These are phyloP conservation scores for Tympanuchus pallidicinctus DNA, from an alignment of 2,113 vertebrate species.

Conservation along the genomic window DNA sequence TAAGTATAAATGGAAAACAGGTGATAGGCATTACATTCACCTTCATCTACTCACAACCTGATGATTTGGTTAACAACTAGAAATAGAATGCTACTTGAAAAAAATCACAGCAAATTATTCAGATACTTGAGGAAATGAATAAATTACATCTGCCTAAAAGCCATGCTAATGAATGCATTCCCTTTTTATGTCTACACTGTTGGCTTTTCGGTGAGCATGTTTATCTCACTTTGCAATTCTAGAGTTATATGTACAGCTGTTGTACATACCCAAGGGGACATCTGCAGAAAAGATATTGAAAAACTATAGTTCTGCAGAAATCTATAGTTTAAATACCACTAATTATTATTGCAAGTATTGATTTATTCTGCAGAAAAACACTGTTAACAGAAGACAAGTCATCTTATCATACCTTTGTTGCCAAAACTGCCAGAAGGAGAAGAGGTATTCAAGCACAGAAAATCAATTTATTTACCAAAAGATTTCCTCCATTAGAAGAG, in stretches of 20 bases:
- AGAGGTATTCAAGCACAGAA: background rate
- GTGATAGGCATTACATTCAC: background rate
- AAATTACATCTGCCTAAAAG: background rate
- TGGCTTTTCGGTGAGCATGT: background rate
- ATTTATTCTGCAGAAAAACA: background rate
- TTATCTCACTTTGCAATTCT: background rate
- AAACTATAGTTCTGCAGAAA: background rate
- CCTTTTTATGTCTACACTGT: background rate
- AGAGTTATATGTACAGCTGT: background rate
- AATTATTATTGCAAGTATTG: background rate
- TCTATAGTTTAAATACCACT: background rate
- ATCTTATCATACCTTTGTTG: background rate
- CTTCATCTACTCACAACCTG: background rate
- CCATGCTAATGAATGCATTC: background rate
- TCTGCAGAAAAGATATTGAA: background rate
- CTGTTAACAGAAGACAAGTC: background rate
- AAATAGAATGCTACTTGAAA: background rate
- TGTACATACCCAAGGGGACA: background rate
- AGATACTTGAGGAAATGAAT: background rate
- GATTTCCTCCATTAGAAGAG: background rate
- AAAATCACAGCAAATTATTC: constrained; percentile 4
- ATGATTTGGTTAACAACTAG: background rate
- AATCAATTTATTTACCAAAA: background rate
- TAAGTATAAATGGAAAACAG: background rate
- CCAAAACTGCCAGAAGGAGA: background rate